Percentiles rank a stretch among this genome's conserved stretches.
These are phyloP conservation scores for Cricetomys ansorgei DNA, from an alignment of 2,113 vertebrate genomes.

Conservation along the genomic window DNA sequence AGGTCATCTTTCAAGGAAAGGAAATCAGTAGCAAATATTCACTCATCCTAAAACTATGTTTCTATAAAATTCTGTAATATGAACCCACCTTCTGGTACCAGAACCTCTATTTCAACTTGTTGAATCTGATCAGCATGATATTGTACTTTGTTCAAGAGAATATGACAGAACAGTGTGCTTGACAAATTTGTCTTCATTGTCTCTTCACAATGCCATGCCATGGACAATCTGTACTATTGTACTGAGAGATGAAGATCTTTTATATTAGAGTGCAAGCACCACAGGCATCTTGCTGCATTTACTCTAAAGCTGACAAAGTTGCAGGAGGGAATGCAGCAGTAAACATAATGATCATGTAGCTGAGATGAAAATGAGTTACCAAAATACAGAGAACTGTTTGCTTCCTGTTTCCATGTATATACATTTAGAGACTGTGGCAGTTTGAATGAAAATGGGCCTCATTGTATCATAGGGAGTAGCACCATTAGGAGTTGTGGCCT, in stretches of 20 bases:
- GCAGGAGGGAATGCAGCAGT: rapidly evolving
- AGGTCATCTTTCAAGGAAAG: neutral
- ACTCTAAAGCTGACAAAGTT: neutral
- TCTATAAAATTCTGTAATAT: neutral
- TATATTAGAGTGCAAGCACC: rapidly evolving
- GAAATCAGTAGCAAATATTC: neutral
- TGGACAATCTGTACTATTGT: neutral
- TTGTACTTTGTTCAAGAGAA: neutral
- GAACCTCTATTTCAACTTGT: neutral
- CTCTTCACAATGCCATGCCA: rapidly evolving
- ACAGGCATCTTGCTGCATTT: neutral
- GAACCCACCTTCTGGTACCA: too few relatives aligned
- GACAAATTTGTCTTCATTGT: neutral
- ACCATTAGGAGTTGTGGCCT: too few relatives aligned
- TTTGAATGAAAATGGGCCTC: too few relatives aligned
- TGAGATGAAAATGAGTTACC: neutral
- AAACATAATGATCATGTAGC: neutral
- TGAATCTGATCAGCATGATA: neutral
- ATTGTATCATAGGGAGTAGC: too few relatives aligned
- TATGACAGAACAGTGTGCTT: neutral
- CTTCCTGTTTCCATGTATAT: neutral
- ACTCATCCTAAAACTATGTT: neutral
- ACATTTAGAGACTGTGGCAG: too few relatives aligned
- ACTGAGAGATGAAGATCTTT: neutral
- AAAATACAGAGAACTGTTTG: neutral